Evolutionary conservation across 2,797 vertebrate genomes (phyloP).

Genomic region (Peromyscus nudipes): DNA sequence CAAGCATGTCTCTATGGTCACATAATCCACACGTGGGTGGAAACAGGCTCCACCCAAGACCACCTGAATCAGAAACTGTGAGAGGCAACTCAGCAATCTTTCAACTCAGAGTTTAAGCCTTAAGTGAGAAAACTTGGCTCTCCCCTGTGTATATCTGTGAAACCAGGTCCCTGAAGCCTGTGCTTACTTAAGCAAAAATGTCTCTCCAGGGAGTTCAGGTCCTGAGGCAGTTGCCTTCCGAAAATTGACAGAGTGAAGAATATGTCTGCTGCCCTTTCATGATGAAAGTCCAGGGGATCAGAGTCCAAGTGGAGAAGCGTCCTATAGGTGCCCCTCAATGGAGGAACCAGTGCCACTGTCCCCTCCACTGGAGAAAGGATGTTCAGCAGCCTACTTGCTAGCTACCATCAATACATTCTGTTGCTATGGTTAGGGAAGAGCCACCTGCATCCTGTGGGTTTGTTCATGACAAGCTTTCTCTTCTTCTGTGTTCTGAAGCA

Average conservation of each 20-base stretch:
- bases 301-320: not conserved
- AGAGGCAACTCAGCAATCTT: not conserved
- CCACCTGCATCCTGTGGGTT: not conserved
- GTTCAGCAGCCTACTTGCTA: not conserved
- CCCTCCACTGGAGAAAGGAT: not conserved
- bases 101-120: too few relatives aligned
- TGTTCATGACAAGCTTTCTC: not conserved
- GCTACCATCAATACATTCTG: accelerated
- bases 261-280: not conserved
- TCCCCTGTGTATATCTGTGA: not conserved
- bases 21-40: not conserved
- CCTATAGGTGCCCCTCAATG: not conserved
- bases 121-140: not conserved
- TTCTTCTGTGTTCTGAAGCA: not conserved
- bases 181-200: not conserved
- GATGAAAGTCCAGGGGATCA: not conserved
- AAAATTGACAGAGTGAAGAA: not conserved
- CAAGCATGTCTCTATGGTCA: not conserved
- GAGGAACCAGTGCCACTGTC: not conserved
- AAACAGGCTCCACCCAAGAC: not conserved
- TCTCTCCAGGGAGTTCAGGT: not conserved
- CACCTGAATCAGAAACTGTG: not conserved
- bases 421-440: not conserved
- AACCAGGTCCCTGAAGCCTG: not conserved
- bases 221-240: not conserved